Percentiles rank a stretch among this genome's conserved stretches.
Conservation (phyloP, 2,113 vertebrate species). For the Pseudorectes ferrugineus region DNA sequence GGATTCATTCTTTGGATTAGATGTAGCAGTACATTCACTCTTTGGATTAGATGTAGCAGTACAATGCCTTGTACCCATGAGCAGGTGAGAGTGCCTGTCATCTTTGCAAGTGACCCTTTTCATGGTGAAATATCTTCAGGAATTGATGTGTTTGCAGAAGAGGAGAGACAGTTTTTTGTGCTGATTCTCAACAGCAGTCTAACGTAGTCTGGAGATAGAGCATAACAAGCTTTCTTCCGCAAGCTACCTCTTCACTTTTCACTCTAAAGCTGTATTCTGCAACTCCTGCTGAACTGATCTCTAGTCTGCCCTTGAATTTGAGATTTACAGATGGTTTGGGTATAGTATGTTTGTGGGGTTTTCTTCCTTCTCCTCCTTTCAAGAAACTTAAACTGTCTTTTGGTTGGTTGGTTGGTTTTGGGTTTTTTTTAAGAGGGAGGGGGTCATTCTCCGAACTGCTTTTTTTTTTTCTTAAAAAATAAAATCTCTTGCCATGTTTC, state of each 20-base stretch:
- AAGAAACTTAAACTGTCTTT: neutral
- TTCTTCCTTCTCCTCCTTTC: neutral
- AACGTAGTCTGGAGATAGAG: neutral
- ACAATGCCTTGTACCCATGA: accelerated
- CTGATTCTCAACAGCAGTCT: neutral
- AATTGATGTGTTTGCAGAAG: neutral
- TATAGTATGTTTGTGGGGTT: neutral
- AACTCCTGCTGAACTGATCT: neutral
- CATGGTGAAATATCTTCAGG: neutral
- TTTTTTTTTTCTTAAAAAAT: neutral
- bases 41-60: neutral
- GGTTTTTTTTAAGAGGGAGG: neutral
- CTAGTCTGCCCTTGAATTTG: neutral
- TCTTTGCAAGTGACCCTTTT: neutral
- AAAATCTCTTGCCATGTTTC: neutral
- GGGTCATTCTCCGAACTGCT: neutral
- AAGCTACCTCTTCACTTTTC: neutral
- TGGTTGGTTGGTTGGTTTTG: neutral
- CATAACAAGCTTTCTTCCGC: neutral
- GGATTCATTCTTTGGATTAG: neutral
- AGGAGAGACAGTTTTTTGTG: neutral
- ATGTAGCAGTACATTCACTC: neutral
- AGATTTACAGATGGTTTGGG: neutral
- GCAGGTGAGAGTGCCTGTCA: neutral
- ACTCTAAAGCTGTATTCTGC: neutral